These are phyloP conservation scores for Leucophora obtusa DNA, from an alignment of 2,888 invertebrate species.

Conservation along the genomic window DNA sequence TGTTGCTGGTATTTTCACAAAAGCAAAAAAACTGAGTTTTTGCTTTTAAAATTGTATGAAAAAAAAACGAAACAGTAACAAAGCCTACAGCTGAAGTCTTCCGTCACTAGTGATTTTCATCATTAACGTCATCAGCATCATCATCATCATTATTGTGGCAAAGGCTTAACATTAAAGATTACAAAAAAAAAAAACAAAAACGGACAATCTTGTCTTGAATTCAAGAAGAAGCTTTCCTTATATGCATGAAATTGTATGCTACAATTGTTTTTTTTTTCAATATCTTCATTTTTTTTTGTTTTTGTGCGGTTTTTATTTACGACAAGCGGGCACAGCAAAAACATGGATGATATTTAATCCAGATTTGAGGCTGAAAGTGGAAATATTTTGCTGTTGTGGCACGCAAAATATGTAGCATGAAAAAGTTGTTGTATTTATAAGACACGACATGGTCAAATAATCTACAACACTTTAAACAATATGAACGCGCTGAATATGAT, in stretches of 20 bases:
- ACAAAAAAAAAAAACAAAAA: slow-evolving; percentile 7
- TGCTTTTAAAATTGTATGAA: neutral
- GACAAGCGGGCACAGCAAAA: slow-evolving; percentile 18
- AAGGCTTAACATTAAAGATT: slow-evolving; percentile 23
- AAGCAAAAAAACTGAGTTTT: slow-evolving; percentile 4
- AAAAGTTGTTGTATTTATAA: slow-evolving; percentile 3
- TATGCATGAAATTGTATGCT: slow-evolving; percentile 30
- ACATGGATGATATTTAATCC: slow-evolving; percentile 59
- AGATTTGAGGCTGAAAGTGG: slow-evolving; percentile 62
- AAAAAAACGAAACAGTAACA: slow-evolving; percentile 50
- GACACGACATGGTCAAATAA: slow-evolving; percentile 44
- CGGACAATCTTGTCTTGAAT: slow-evolving; percentile 48
- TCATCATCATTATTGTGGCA: slow-evolving; percentile 54
- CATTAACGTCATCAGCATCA: slow-evolving; percentile 70
- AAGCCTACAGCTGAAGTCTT: slow-evolving; percentile 67
- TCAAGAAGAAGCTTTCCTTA: slow-evolving; percentile 50
- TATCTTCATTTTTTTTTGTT: neutral
- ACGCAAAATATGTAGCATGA: slow-evolving; percentile 54
- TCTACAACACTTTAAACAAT: neutral
- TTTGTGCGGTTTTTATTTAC: slow-evolving; percentile 41
- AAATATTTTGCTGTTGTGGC: slow-evolving; percentile 47
- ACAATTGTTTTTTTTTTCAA: slow-evolving; percentile 33
- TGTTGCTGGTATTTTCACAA: slow-evolving; percentile 49
- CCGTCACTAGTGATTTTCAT: slow-evolving; percentile 76
- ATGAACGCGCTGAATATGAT: neutral